phyloP scores from a whole-genome alignment of 2,888 invertebrate species.

The Tineola bisselliella region DNA sequence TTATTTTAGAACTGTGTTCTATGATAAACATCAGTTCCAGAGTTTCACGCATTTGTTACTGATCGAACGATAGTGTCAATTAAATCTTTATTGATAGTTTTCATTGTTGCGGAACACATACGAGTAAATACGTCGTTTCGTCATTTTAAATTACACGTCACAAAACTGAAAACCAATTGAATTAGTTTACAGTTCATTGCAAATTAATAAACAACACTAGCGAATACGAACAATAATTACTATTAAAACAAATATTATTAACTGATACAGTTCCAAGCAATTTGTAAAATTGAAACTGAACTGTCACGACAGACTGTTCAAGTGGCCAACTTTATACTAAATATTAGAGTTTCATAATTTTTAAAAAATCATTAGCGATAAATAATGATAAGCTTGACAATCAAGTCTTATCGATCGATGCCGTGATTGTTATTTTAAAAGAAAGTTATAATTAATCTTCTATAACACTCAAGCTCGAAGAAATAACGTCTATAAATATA shows the following conservation, averaged over 20 bases:
- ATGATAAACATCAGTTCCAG: neutral
- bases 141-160: too few species aligned
- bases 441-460: slow-evolving; percentile 5
- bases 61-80: slow-evolving; percentile 9
- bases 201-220: neutral
- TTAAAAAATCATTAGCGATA: neutral
- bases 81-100: slow-evolving; percentile 13
- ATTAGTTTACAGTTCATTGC: slow-evolving; percentile 1
- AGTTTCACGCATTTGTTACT: neutral
- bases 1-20: neutral
- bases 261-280: neutral
- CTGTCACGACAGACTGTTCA: neutral
- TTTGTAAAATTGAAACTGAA: neutral
- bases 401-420: slow-evolving; percentile 6
- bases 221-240: neutral
- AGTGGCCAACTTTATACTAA: neutral
- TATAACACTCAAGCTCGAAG: too few species aligned
- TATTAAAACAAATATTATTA: neutral
- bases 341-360: neutral
- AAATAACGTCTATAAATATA: too few species aligned
- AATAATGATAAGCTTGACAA: slow-evolving; percentile 8
- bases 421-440: slow-evolving; percentile 7
- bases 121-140: neutral
- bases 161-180: neutral
- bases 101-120: neutral